A percentile compares a stretch with the other conserved stretches of the same genome.
phyloP scores from a whole-genome alignment of 2,888 invertebrate species.

The Eubasilissa splendida region DNA sequence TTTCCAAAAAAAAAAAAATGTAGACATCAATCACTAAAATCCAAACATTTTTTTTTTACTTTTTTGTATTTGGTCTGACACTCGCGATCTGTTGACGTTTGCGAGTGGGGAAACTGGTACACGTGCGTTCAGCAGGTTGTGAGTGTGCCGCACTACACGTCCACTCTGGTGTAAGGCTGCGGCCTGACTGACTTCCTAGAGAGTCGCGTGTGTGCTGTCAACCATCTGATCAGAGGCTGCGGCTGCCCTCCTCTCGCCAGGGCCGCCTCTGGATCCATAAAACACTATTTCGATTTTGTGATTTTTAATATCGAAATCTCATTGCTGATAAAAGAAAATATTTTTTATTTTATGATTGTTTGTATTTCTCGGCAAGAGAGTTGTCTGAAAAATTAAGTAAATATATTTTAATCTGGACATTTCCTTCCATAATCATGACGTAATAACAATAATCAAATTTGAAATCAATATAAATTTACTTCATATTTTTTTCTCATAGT shows the following conservation, averaged over 20 bases:
- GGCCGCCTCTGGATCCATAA: slow-evolving; percentile 3
- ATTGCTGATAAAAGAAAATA: too few relatives aligned
- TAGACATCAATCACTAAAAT: slow-evolving; percentile 7
- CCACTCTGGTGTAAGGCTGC: slow-evolving; percentile 47
- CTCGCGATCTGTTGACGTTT: slow-evolving; percentile 30
- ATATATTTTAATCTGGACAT: too few relatives aligned
- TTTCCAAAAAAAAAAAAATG: slow-evolving; percentile 6
- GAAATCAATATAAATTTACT: too few relatives aligned
- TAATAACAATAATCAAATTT: too few relatives aligned
- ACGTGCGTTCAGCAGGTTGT: slow-evolving; percentile 30
- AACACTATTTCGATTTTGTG: background rate
- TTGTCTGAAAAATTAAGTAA: too few relatives aligned
- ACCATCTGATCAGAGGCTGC: slow-evolving; percentile 46
- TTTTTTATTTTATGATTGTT: too few relatives aligned
- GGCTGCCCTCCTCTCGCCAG: slow-evolving; percentile 30
- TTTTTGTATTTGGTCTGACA: slow-evolving; percentile 23
- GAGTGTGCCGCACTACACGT: slow-evolving; percentile 36
- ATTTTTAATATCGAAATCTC: too few relatives aligned
- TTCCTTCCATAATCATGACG: too few relatives aligned
- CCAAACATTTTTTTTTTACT: slow-evolving; percentile 8
- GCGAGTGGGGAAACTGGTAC: slow-evolving; percentile 11
- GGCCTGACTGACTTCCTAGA: slow-evolving; percentile 49
- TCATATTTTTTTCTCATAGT: too few relatives aligned
- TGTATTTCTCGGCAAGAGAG: too few relatives aligned
- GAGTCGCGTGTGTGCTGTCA: slow-evolving; percentile 54